These are phyloP conservation scores for Salvelinus sp. DNA, from an alignment of 2,113 vertebrate genomes.

Conservation along the genomic window DNA sequence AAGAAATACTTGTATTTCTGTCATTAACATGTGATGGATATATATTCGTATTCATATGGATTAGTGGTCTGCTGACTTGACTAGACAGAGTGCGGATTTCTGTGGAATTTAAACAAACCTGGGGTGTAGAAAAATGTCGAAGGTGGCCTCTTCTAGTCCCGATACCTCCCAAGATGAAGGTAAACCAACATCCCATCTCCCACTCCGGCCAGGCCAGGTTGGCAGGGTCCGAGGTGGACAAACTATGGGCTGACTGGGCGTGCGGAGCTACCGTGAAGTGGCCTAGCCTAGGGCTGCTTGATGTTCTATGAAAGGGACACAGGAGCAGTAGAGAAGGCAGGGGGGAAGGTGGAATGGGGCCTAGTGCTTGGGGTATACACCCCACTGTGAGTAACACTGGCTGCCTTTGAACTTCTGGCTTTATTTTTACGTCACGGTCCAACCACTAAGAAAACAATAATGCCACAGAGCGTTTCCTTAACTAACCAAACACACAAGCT, in stretches of 20 bases:
- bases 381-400: slow-evolving; percentile 53
- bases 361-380: slow-evolving; percentile 52
- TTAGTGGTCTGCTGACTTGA: background rate
- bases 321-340: background rate
- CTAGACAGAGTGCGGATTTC: slow-evolving; percentile 1
- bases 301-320: slow-evolving; percentile 5
- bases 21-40: too few relatives aligned
- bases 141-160: background rate
- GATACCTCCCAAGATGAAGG: slow-evolving; percentile 13
- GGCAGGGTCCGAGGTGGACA: slow-evolving; percentile 13
- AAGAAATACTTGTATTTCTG: too few relatives aligned
- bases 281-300: background rate
- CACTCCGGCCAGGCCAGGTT: background rate
- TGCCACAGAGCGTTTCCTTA: slow-evolving; percentile 52
- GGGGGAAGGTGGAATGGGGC: slow-evolving; percentile 33
- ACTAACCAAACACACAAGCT: slow-evolving; percentile 46
- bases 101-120: background rate
- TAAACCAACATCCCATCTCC: slow-evolving; percentile 1
- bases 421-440: slow-evolving; percentile 71
- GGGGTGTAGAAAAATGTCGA: background rate
- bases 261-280: background rate
- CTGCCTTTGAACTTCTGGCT: slow-evolving; percentile 71
- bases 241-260: background rate
- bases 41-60: too few relatives aligned
- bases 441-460: slow-evolving; percentile 71